Percentiles rank a stretch among this genome's conserved stretches.
Conservation (phyloP, 2,113 vertebrate species). For the Limnothrissa miodon region DNA sequence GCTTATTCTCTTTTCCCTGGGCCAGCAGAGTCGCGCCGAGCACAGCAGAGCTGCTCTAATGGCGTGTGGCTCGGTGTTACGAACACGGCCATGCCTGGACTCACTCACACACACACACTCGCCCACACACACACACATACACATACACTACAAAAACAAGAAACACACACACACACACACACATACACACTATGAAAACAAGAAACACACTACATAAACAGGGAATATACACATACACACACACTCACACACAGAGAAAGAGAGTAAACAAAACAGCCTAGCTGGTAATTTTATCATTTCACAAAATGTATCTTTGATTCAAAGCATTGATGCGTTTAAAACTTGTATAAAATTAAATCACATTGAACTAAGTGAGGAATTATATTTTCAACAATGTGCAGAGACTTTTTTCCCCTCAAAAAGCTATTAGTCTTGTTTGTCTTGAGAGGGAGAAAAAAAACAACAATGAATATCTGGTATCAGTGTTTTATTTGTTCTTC, state of each 20-base stretch:
- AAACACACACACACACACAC: too few relatives aligned
- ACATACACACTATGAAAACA: too few relatives aligned
- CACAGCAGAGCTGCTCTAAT: conserved; percentile 70
- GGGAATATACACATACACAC: neutral
- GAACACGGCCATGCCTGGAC: neutral
- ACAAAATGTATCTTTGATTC: neutral
- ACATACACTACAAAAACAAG: neutral
- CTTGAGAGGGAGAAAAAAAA: conserved; percentile 3
- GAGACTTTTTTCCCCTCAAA: neutral
- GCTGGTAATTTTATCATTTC: neutral
- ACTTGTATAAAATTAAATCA: conserved; percentile 6
- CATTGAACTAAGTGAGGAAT: conserved; percentile 1
- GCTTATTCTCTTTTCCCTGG: conserved; percentile 83
- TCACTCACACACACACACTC: conserved; percentile 4
- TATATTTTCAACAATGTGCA: neutral
- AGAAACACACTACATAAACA: neutral
- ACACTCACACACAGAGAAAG: neutral
- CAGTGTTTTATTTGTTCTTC: conserved; percentile 30
- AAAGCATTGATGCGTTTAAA: conserved; percentile 2
- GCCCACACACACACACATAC: neutral
- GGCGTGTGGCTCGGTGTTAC: conserved; percentile 28
- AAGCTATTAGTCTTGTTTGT: conserved; percentile 22
- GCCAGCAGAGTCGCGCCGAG: conserved; percentile 67
- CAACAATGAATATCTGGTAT: conserved; percentile 26
- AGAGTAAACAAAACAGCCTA: neutral